Evolutionary conservation across 37 sponge, comb jelly and placozoan species (phyloP), one percentile per base, ranked within the genome.

Genomic region (Eunapius fragilis): DNA sequence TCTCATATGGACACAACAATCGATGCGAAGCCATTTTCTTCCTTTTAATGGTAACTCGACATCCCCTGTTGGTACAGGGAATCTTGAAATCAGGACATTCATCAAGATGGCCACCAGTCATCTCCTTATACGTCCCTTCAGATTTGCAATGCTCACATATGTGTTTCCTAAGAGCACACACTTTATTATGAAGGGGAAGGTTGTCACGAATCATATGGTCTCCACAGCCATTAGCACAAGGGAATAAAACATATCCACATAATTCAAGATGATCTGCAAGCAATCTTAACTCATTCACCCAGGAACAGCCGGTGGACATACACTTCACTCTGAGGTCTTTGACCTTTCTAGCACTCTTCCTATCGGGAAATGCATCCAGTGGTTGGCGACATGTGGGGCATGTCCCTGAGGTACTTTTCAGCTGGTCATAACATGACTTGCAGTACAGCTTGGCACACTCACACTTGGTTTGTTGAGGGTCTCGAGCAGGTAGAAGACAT

Each of bases 131-230:
- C 71, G 70, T 58, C 0, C 79, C 80, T 12, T 31, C 72, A 58
- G 70, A 79, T 25, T 86, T 41, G 58, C 79, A 86, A 26, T 86
- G 80, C 24, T 79, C 72, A 79, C 86, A 86, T 33, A 71, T 23
- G 49, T 35, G 71, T 72, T 22, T 79, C 26, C 86, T 25, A 2
- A 45, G 23, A 2, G 70, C 50, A 79, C 86, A 86, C 31, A n/a
- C 45, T 25, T 71, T 36, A 14, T 70, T 22, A 6, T 86, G 86
- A 10, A 26, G 28, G 27, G 31, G 31, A 2, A 78, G 71, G 25
- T 86, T 33, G 58, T 86, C 50, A 3, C 69, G 79, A 6, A 41
- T 6, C 6, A 41, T 41, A 6, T 41, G 41, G 2, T 76, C 14
- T 75, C 13, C 68, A 50, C 86, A 86, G 72, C 37, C 32, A 68